Conservation (phyloP, 2,797 vertebrate species). For the Atherinosoma microstoma region DNA sequence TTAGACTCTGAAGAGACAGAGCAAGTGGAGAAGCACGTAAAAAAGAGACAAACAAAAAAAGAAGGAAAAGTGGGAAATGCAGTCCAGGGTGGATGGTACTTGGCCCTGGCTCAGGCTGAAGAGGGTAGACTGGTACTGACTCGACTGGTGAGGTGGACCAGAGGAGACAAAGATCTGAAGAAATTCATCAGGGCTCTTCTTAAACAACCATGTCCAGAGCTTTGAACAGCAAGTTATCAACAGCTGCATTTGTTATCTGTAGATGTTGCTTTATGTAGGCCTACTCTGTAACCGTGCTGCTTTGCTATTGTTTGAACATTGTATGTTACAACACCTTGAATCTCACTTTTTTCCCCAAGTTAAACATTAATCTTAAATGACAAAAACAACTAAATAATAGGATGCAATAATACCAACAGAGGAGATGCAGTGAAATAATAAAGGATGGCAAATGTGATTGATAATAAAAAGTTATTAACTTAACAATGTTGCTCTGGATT, state of each 20-base stretch:
- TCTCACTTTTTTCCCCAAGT: neutral
- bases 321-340: neutral
- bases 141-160: slow-evolving; percentile 81
- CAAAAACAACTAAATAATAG: neutral
- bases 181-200: slow-evolving; percentile 82
- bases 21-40: slow-evolving; percentile 20
- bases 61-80: slow-evolving; percentile 28
- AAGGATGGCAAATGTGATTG: neutral
- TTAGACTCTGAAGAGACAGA: slow-evolving; percentile 64
- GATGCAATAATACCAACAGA: neutral
- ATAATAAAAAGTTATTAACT: neutral
- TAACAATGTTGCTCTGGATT: neutral
- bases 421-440: neutral
- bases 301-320: neutral
- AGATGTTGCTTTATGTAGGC: neutral
- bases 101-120: slow-evolving; percentile 77
- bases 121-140: slow-evolving; percentile 81
- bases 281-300: neutral
- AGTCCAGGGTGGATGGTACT: slow-evolving; percentile 55
- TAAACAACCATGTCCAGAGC: slow-evolving; percentile 76
- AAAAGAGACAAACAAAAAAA: slow-evolving; percentile 30
- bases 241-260: neutral
- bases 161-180: slow-evolving; percentile 82
- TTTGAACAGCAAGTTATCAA: slow-evolving; percentile 17
- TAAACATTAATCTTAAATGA: neutral